Base-by-base conservation (phyloP, 2,888 invertebrate species). In the Nephrotoma guestfalica region DNA sequence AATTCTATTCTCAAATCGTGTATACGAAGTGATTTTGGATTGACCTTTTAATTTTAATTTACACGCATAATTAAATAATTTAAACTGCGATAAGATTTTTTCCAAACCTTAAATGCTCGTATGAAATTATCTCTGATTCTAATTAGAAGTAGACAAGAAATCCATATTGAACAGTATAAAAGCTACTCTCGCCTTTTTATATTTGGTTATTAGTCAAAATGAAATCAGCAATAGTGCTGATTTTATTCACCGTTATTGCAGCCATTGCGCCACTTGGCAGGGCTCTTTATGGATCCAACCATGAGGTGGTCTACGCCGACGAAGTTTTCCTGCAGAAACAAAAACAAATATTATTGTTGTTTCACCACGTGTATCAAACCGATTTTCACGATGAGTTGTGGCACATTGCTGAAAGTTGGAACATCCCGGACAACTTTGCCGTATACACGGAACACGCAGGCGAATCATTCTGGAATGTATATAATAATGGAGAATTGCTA, bases 391-490 rank as follows among this genome's bases (percentile, higher is more conserved):
- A 88, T 3, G 88, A 87, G 1, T 89, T 89, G 15, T 91, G 88
- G 87, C 93, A 94, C 45, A 92, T 94, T 87, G 94, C 94, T 88
- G 91, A 93, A 87, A 92, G 92, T 87, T 96, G 93, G 90, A 91
- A 93, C 88, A 92, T 95, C 57, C 93, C 93, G 88, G 93, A 93
- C 6, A 93, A 95, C 89, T 88, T 92, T 18, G 93, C 93, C 88
- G 92, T 93, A 88, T 95, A 93, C 90, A 94, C 94, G 87, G 93
- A 93, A 9, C 93, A 94, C 88, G 92, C 92, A 83, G 93, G 94
- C 4, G 93, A 94, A 71, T 87, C 93, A 87, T 94, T 94, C 89
- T 90, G 92, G 6, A 91, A 93, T 41, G 90, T 93, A 88, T 93
- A 94, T 89, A 91, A 96, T 87, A 91, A 93, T 86, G 71, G 71